Conservation (phyloP, 2,113 vertebrate genomes). For the Tragulus kanchil region DNA sequence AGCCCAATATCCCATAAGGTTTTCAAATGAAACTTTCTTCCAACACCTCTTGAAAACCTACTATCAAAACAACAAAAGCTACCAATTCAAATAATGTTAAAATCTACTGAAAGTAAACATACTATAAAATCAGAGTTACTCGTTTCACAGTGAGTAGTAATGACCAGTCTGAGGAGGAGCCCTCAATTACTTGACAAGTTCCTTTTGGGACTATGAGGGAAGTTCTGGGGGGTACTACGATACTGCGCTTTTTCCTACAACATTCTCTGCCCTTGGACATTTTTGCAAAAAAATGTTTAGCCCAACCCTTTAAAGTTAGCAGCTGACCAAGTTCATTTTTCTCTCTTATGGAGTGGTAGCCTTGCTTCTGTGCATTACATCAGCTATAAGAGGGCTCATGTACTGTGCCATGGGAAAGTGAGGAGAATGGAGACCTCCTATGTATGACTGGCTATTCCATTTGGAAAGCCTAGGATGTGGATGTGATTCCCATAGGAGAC, state of each 20-base stretch:
- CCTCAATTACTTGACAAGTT: slow-evolving; percentile 43
- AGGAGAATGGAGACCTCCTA: neutral
- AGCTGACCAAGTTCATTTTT: neutral
- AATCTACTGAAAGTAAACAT: slow-evolving; percentile 45
- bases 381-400: neutral
- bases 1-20: neutral
- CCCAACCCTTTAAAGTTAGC: slow-evolving; percentile 16
- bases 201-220: slow-evolving; percentile 46
- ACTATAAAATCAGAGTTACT: slow-evolving; percentile 11
- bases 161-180: neutral
- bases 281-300: slow-evolving; percentile 67
- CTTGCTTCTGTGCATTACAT: neutral
- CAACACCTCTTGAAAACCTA: neutral
- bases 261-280: slow-evolving; percentile 6
- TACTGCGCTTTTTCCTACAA: neutral
- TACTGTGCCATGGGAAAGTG: neutral
- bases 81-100: slow-evolving; percentile 11
- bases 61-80: slow-evolving; percentile 27
- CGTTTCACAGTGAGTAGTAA: neutral
- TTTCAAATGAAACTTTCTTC: slow-evolving; percentile 26
- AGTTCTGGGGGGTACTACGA: rapidly evolving
- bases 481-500: neutral
- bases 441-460: neutral
- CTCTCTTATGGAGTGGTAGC: neutral
- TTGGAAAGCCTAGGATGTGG: slow-evolving; percentile 40